These are phyloP conservation scores for Poicephalus gulielmi DNA, from an alignment of 2,113 vertebrate species.

Conservation along the genomic window DNA sequence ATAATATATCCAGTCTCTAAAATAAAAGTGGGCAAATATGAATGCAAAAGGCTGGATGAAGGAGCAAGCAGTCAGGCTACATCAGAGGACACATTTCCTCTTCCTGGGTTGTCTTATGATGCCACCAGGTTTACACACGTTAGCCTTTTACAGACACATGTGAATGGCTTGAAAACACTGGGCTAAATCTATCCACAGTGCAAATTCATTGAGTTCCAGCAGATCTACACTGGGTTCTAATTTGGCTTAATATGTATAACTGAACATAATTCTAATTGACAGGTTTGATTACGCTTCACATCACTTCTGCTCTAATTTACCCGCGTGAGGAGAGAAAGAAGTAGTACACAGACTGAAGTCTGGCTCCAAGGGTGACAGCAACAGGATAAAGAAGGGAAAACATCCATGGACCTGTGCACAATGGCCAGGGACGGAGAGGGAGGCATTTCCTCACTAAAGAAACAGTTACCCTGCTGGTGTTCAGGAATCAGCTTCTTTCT, in stretches of 20 bases:
- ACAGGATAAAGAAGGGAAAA: neutral
- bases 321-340: neutral
- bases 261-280: neutral
- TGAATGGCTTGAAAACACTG: neutral
- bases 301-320: neutral
- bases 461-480: neutral
- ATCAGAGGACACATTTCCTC: neutral
- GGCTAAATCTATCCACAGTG: neutral
- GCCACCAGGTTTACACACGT: neutral
- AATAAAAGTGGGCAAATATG: neutral
- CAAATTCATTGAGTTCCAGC: neutral
- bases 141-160: neutral
- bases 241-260: neutral
- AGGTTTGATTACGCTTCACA: neutral
- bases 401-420: neutral
- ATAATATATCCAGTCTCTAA: neutral
- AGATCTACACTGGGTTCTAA: neutral
- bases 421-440: neutral
- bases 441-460: neutral
- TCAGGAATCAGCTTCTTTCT: neutral
- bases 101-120: neutral
- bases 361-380: neutral
- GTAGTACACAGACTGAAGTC: neutral
- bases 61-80: neutral
- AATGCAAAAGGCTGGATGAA: neutral